Percentiles rank a stretch among this genome's conserved stretches.
phyloP scores from a whole-genome alignment of 2,113 vertebrate genomes.

The Vombatus ursinus region DNA sequence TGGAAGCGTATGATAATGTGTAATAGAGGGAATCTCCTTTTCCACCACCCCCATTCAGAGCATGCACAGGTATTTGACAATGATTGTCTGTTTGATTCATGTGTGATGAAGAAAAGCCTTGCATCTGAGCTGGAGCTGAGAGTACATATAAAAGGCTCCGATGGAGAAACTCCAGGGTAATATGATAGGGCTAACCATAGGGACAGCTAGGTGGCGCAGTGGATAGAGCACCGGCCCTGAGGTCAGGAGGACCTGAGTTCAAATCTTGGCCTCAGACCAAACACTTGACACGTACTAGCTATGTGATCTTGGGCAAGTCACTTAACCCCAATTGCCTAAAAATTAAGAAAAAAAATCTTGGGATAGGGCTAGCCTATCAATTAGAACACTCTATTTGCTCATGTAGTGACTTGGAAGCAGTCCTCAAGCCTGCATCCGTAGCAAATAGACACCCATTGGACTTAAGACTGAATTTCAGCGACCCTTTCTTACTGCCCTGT shows the following conservation, averaged over 20 bases:
- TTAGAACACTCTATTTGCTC: not conserved
- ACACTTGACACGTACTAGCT: no score
- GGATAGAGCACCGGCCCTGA: no score
- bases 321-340: no score
- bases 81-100: not conserved
- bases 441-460: not conserved
- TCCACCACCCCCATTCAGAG: not conserved
- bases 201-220: no score
- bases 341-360: no score
- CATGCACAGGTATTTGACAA: not conserved
- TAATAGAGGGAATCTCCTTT: not conserved
- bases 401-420: no score
- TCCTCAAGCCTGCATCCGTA: not conserved
- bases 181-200: not conserved
- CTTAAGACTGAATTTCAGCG: not conserved
- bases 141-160: not conserved
- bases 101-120: not conserved
- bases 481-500: not conserved
- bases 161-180: not conserved
- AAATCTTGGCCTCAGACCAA: no score
- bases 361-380: not conserved
- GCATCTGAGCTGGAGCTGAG: not conserved
- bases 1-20: not conserved
- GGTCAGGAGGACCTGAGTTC: no score
- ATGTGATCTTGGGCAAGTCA: no score